Evolutionary conservation across 1,140 invertebrate species (phyloP), one percentile per base, ranked within the genome.

Genomic region (Atta texana): DNA sequence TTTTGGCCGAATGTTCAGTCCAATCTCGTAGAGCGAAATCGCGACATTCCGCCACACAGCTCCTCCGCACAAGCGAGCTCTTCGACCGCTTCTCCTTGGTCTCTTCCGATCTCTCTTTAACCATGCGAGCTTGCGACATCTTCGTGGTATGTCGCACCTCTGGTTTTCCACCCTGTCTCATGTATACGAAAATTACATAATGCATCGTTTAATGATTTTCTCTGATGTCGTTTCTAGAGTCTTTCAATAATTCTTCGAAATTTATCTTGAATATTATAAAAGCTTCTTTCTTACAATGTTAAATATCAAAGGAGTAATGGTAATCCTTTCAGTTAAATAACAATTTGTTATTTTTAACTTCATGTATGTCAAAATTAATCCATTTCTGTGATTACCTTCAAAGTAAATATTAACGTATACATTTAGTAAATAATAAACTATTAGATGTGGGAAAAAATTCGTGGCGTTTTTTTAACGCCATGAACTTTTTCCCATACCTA

Each of bases 1-100:
- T 91, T 88, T 92, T 76, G 81, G 39, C 8, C 68, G 68, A 89
- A 89, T 87, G 84, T 87, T 86, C 90, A 55, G 77, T 88, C 87
- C 87, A 53, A 80, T 53, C 77, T 63, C 68, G 82, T 34, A 74
- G 14, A 69, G 78, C 63, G 77, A 91, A 90, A 91, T 91, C 82
- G 72, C 78, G 82, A 77, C 87, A 90, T 91, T 91, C 89, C 89
- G 28, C 8, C 49, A 74, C 49, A 68, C 77, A 10, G 34, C 28
- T 44, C 34, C 59, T 85, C 63, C 44, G 57, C 63, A 39, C 14
- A 39, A 64, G 28, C 31, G 1, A 51, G 39, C 66, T 18, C 18
- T 53, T 7, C 28, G 3, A 12, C 18, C 66, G 66, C 12, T 90
- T 66, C 71, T 77, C 88, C 74, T 51, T 81, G 34, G 66, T 69